Base-by-base conservation (phyloP, 2,797 vertebrate genomes). In the Benthosema pterotum region DNA sequence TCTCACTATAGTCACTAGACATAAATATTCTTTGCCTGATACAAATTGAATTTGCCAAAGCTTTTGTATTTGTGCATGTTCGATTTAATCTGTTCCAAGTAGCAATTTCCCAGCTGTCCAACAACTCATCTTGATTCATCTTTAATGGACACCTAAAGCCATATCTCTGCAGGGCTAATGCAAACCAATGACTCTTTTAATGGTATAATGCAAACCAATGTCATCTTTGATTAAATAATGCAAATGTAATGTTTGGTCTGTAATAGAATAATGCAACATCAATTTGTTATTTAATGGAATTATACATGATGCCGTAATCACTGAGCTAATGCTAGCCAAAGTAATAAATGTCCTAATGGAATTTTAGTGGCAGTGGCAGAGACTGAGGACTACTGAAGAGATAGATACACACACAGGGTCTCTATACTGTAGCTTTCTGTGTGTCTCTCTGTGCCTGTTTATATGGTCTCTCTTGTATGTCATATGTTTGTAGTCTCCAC, bases 231-330 rank as follows among this genome's bases (percentile, higher is more conserved):
- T 89, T 84, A 81, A 86, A 86, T 89, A 79, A 87, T 86, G 88
- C 86, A 86, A 85, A 89, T 85, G 83, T 66, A 78, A 82, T 82
- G 81, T 67, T 81, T 84, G 7, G 65, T 78, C 51, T 42, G 71
- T 87, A 89, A 89, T 83, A 81, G 78, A 85, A 89, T 88, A 86
- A 89, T 78, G 86, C 6, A 73, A 69, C 81, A 87, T 89, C 79
- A 79, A 80, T 85, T 75, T 4, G 74, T 81, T 65, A 53, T 61
- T 72, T 81, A 84, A 88, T 85, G 66, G 72, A 13, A 86, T 89
- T 83, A 87, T 2, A 49, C 71, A 8, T 51, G 83, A 83, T 76
- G 76, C 74, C 74, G 79, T 83, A 53, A 87, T 87, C 79, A 69
- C 70, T 49, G 78, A 77, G 72, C 78, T 83, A 80, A 86, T 77